Base-by-base conservation (phyloP, 2,888 invertebrate species). In the Operophtera brumata region DNA sequence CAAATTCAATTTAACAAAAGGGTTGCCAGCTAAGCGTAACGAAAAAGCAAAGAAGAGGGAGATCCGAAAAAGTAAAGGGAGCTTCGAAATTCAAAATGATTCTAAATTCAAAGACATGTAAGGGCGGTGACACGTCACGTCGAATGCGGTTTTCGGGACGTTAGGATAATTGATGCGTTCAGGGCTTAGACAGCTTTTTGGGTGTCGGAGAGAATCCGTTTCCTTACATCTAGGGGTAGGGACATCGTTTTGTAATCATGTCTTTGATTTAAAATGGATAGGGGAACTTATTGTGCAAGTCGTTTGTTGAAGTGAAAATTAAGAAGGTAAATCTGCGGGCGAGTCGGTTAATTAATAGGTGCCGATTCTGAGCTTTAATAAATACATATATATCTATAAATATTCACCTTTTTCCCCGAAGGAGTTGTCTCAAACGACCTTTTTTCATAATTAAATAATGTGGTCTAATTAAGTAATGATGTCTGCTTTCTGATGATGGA, bases 21-120 rank as follows among this genome's bases (percentile, higher is more conserved):
- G 87, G 87, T 87, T 87, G 85, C 71, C 84, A 84, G 75, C 77
- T 78, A 82, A 78, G 84, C 85, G 85, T 76, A 83, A 86, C 75
- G 75, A 73, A 69, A 78, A 78, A 75, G 75, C 70, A 67, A 67
- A 68, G 66, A 70, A 67, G 64, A 63, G 75, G 70, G 69, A 67
- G 67, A 54, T 12, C 44, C 25, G 51, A 48, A 44, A 56, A 57
- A 51, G 56, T 47, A 51, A 56, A 57, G 57, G 57, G 56, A 57
- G 48, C 45, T 48, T 39, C 41, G 37, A 48, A 52, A 43, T 52
- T 52, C 40, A 58, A 52, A 54, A 58, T 54, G 53, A 62, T 60
- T 64, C 65, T 62, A 71, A 73, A 77, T 77, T 77, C 80, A 82
- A 82, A 84, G 84, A 84, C 84, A 77, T 84, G 86, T 77, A 75